Percentiles rank a stretch among this genome's conserved stretches.
Conservation (phyloP, 2,888 invertebrate genomes). For the Scaptomyza polygonia region DNA sequence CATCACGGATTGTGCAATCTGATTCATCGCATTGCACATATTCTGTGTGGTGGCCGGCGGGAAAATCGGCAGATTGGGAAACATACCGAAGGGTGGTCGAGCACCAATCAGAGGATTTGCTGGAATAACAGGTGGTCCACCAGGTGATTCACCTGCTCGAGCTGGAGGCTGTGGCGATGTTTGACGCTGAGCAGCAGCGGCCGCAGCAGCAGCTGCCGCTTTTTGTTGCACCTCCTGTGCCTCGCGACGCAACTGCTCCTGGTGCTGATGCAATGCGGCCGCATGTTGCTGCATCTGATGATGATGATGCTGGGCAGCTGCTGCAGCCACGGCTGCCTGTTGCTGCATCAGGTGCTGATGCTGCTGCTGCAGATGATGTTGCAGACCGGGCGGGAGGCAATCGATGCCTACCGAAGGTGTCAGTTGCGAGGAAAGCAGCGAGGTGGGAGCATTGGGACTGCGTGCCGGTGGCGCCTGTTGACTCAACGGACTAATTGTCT, state of each 20-base stretch:
- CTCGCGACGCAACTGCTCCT: constrained; percentile 81
- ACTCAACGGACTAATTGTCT: constrained; percentile 63
- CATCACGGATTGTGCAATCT: constrained; percentile 91
- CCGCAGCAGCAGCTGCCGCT: constrained; percentile 80
- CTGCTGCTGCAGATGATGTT: constrained; percentile 83
- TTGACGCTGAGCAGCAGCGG: constrained; percentile 61
- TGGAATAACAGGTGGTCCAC: constrained; percentile 36
- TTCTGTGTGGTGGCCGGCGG: constrained; percentile 87
- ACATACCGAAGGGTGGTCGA: constrained; percentile 84
- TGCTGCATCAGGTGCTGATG: constrained; percentile 83
- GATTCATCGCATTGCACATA: constrained; percentile 91
- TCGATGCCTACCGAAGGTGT: constrained; percentile 72
- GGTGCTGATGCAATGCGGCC: constrained; percentile 75
- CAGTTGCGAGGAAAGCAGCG: constrained; percentile 62
- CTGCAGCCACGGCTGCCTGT: constrained; percentile 78
- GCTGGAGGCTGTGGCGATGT: constrained; percentile 39
- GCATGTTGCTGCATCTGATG: constrained; percentile 83
- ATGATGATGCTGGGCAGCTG: constrained; percentile 80
- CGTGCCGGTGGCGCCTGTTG: constrained; percentile 44
- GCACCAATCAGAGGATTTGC: constrained; percentile 81
- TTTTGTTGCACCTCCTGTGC: constrained; percentile 73
- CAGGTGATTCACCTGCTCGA: constrained; percentile 31
- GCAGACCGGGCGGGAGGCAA: constrained; percentile 79
- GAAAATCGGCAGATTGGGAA: constrained; percentile 84
- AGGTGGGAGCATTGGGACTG: constrained; percentile 45